Evolutionary conservation across 2,888 invertebrate species (phyloP).

Genomic region (Drosophila suboccidentalis): DNA sequence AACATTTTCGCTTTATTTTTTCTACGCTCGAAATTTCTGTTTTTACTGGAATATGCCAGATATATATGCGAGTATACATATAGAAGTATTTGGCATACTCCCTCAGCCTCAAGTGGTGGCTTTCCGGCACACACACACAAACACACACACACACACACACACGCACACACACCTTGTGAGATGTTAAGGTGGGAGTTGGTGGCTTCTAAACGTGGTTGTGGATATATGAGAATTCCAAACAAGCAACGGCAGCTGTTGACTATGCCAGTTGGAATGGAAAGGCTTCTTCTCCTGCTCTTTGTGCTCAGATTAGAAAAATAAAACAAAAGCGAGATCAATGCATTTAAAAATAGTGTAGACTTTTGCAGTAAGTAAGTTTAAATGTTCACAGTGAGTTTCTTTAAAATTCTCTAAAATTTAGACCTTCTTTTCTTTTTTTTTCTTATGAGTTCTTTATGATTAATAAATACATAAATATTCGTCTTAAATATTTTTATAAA

Average conservation of each 20-base stretch:
- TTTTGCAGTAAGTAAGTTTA: background rate
- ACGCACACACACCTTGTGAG: slow-evolving; percentile 42
- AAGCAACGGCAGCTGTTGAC: slow-evolving; percentile 64
- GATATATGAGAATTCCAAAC: slow-evolving; percentile 77
- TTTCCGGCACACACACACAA: slow-evolving; percentile 42
- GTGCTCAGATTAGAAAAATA: slow-evolving; percentile 5
- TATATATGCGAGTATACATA: slow-evolving; percentile 1
- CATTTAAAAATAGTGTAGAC: background rate
- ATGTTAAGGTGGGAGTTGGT: slow-evolving; percentile 21
- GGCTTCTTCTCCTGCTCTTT: background rate
- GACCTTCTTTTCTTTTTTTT: too few species aligned
- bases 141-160: slow-evolving; percentile 36
- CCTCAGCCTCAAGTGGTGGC: slow-evolving; percentile 53
- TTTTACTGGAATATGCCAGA: slow-evolving; percentile 49
- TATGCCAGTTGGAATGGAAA: background rate
- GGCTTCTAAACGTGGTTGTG: slow-evolving; percentile 38
- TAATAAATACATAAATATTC: too few species aligned
- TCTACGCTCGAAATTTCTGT: slow-evolving; percentile 66
- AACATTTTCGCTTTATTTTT: slow-evolving; percentile 82
- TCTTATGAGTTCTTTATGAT: too few species aligned
- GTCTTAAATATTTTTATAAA: too few species aligned
- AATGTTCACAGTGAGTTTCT: background rate
- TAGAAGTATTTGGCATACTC: background rate
- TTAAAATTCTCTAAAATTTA: too few species aligned
- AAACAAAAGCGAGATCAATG: slow-evolving; percentile 27